Evolutionary conservation across 2,797 vertebrate species (phyloP), one percentile per base, ranked within the genome.

Genomic region (Urocyon cinereoargenteus): DNA sequence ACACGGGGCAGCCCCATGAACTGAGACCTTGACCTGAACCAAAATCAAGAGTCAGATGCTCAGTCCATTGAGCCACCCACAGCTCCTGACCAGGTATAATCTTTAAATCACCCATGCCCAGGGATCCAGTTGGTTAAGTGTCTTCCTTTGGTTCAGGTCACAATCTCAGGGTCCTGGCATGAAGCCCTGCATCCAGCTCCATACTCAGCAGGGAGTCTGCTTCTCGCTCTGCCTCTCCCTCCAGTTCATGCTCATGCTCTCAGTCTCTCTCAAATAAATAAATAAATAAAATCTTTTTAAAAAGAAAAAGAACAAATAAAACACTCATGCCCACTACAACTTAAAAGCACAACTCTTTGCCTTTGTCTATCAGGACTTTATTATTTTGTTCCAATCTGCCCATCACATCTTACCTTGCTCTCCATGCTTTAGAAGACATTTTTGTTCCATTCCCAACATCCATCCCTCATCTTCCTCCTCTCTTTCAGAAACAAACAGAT

Each of bases 101-200:
- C 66, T 68, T 34, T 34, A 68, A 34, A 34, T 34, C 4, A 19
- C 66, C 66, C n/a, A 36, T 34, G 34, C 66, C 66, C 4, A 5
- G 2, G 18, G 66, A 7, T 0, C n/a, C 18, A 34, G n/a, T 68
- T 10, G n/a, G 4, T 68, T 21, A 21, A 36, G 34, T 0, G 2
- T 68, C 18, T 68, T n/a, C 66, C 18, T 68, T 68, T 9, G 4
- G 66, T 19, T 68, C 66, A 36, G n/a, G n/a, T 68, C 18, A 68
- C 21, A n/a, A 34, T 34, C n/a, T 21, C 66, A 36, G 66, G n/a
- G 66, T 34, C 18, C 66, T 68, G 66, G 66, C 16, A 68, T 36
- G 4, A 0, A 68, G 66, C n/a, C 66, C 18, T 14, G 15, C 4
- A 11, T 36, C 0, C 1, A 7, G 18, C 18, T 68, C 66, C 18